These are phyloP conservation scores for Formicarius rufipectus DNA, from an alignment of 2,113 vertebrate species.

Conservation along the genomic window DNA sequence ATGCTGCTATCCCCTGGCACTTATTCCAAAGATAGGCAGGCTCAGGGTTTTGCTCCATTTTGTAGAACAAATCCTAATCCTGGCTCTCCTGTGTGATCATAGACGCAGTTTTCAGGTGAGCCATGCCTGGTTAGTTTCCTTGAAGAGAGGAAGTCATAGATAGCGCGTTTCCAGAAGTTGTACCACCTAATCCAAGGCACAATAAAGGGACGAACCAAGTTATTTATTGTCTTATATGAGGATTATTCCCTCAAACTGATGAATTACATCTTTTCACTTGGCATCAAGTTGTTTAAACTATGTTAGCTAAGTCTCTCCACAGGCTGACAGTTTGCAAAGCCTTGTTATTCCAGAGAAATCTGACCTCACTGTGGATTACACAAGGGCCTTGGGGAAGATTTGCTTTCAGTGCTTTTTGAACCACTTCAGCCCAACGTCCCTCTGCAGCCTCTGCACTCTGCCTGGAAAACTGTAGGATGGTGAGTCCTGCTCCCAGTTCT, in stretches of 20 bases:
- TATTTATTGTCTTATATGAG: background rate
- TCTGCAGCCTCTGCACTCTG: background rate
- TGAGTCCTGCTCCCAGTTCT: background rate
- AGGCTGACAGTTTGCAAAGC: background rate
- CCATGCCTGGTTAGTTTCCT: background rate
- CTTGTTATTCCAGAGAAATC: background rate
- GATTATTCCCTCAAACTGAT: background rate
- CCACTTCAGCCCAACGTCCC: background rate
- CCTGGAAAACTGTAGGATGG: background rate
- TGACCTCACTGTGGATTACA: background rate
- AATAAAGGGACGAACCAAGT: background rate
- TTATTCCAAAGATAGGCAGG: background rate
- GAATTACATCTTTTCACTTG: background rate
- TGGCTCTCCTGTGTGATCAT: background rate
- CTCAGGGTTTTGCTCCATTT: background rate
- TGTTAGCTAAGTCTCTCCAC: background rate
- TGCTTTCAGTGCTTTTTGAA: background rate
- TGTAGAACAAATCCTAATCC: background rate
- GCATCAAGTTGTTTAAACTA: background rate
- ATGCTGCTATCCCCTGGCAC: background rate
- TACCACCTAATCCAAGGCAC: background rate
- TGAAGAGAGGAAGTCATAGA: background rate
- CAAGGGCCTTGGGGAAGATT: background rate
- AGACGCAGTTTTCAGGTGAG: background rate
- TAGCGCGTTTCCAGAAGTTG: background rate